phyloP scores from a whole-genome alignment of 2,797 vertebrate genomes.

The Vultur gryphus region DNA sequence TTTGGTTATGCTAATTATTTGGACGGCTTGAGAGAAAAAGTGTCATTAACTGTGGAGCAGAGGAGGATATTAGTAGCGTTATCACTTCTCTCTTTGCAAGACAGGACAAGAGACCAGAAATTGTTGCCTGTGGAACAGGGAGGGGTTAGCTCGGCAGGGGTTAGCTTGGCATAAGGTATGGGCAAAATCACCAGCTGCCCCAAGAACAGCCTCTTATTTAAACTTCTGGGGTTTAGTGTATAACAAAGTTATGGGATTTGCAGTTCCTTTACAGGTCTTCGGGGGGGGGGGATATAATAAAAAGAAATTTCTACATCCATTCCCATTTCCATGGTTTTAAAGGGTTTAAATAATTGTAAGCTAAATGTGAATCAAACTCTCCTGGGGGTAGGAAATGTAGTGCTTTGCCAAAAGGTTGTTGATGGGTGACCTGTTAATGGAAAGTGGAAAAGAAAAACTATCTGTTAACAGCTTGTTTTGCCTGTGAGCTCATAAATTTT shows the following conservation, averaged over 20 bases:
- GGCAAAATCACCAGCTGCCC: not conserved
- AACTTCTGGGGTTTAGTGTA: not conserved
- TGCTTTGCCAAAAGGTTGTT: not conserved
- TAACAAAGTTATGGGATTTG: not conserved
- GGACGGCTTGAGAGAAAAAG: constrained; percentile 2
- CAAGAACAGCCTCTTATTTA: not conserved
- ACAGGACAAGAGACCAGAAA: not conserved
- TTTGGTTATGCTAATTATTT: constrained; percentile 17
- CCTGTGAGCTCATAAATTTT: constrained; percentile 8
- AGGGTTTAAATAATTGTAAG: not conserved
- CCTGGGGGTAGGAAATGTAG: not conserved
- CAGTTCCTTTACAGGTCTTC: not conserved
- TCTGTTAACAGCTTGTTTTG: constrained; percentile 5
- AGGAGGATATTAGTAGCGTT: not conserved
- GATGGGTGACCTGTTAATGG: not conserved
- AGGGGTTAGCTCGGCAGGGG: not conserved
- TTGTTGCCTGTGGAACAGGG: not conserved
- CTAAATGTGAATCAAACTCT: not conserved
- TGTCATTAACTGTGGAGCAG: not conserved
- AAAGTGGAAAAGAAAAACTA: not conserved
- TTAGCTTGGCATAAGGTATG: not conserved
- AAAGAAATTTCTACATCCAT: not conserved
- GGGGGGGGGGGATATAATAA: too few species aligned
- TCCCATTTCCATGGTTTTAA: not conserved
- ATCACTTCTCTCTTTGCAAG: not conserved